Evolutionary conservation across 1,140 invertebrate genomes (phyloP).

Genomic region (Drosophila sproati): DNA sequence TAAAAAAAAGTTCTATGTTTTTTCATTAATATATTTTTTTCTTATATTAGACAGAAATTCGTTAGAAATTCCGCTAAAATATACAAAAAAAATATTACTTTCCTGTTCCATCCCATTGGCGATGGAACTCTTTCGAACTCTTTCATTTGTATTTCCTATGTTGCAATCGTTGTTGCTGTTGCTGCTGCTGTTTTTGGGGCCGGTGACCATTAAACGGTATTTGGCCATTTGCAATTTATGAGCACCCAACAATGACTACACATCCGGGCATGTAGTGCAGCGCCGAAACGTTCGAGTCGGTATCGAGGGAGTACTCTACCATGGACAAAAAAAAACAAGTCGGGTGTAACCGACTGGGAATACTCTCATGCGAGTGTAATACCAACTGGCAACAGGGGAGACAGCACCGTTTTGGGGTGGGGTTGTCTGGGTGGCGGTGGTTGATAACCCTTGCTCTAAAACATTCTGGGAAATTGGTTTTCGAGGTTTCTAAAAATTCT

Average conservation of each 20-base stretch:
- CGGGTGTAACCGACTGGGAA: background rate
- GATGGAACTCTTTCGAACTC: constrained; percentile 15
- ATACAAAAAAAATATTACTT: background rate
- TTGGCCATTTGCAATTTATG: constrained; percentile 79
- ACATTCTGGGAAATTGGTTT: no score
- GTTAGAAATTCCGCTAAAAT: background rate
- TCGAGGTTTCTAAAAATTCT: no score
- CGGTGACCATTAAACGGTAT: constrained; percentile 74
- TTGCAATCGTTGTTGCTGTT: constrained; percentile 15
- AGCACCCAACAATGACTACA: constrained; percentile 55
- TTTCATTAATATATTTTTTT: no score
- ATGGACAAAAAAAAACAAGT: constrained; percentile 5
- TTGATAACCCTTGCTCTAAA: no score
- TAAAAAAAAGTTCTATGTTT: no score
- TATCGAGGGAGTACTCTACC: background rate
- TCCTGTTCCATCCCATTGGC: background rate
- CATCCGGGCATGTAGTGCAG: constrained; percentile 40
- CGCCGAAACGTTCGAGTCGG: background rate
- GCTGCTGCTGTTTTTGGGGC: constrained; percentile 46
- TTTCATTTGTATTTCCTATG: constrained; percentile 12
- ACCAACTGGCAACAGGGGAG: background rate
- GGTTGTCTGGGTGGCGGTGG: no score
- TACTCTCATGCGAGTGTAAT: background rate
- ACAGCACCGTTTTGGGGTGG: no score
- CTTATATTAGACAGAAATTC: no score